A percentile compares a stretch with the other conserved stretches of the same genome.
Evolutionary conservation across 2,113 vertebrate species (phyloP).

Genomic region (Glaucidium brasilianum): DNA sequence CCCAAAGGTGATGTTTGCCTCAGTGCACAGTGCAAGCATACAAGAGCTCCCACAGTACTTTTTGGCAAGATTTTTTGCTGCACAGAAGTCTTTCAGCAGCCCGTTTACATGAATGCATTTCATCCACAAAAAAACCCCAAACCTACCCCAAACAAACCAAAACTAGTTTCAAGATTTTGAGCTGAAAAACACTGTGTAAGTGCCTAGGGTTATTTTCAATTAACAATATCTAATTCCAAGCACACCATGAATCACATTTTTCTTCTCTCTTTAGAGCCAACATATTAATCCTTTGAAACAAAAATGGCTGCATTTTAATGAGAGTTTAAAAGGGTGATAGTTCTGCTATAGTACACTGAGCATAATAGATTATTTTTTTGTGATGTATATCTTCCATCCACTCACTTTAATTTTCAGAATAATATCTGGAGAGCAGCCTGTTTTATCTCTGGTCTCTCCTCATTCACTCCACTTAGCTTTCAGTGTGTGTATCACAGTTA

Average conservation of each 20-base stretch:
- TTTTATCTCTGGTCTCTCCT: conserved; percentile 11
- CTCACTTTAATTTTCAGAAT: conserved; percentile 58
- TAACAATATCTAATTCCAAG: conserved; percentile 33
- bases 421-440: neutral
- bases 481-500: neutral
- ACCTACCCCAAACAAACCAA: neutral
- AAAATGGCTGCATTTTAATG: conserved; percentile 66
- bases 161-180: neutral
- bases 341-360: conserved; percentile 32
- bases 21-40: neutral
- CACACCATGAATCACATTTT: conserved; percentile 38
- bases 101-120: neutral
- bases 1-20: neutral
- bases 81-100: neutral
- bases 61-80: neutral
- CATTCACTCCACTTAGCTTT: conserved; percentile 28
- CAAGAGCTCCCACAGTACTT: neutral
- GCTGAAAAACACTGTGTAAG: conserved; percentile 8
- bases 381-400: conserved; percentile 31
- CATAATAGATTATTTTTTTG: conserved; percentile 51
- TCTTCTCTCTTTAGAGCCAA: conserved; percentile 51
- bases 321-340: conserved; percentile 54
- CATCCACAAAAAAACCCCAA: neutral
- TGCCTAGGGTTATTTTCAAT: conserved; percentile 41
- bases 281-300: conserved; percentile 67